Conservation (phyloP, 2,888 invertebrate species). For the Rapana venosa region DNA sequence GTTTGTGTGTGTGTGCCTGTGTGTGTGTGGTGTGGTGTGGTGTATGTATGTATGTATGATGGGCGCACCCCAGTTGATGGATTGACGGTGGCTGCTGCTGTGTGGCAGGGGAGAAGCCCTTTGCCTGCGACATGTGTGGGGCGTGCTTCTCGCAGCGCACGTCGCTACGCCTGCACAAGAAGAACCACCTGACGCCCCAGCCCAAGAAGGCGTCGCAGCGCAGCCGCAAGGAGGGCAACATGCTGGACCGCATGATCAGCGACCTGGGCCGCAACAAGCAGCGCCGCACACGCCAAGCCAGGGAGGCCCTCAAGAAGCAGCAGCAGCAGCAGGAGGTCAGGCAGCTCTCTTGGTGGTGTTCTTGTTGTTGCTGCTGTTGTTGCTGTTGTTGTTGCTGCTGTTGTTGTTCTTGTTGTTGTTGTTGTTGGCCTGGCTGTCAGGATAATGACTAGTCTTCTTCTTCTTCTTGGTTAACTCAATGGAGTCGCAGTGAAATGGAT, state of each 20-base stretch:
- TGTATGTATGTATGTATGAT: too few species aligned
- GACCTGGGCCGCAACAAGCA: conserved; percentile 38
- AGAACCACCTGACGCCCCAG: conserved; percentile 41
- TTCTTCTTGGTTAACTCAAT: too few species aligned
- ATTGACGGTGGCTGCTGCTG: background rate
- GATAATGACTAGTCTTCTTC: too few species aligned
- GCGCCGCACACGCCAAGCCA: conserved; percentile 23
- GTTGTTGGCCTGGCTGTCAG: too few species aligned
- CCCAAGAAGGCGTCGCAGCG: conserved; percentile 17
- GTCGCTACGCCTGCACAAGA: conserved; percentile 37
- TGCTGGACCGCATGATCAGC: conserved; percentile 44
- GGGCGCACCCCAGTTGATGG: too few species aligned
- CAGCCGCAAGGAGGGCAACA: conserved; percentile 28
- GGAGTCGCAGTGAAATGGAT: too few species aligned
- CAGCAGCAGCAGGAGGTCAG: background rate
- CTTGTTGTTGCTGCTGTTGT: too few species aligned
- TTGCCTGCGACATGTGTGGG: conserved; percentile 34
- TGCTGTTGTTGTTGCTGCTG: too few species aligned
- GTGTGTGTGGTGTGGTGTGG: too few species aligned
- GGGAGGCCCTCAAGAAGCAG: conserved; percentile 33
- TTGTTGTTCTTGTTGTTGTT: too few species aligned
- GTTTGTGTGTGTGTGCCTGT: too few species aligned
- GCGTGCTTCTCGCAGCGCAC: conserved; percentile 40
- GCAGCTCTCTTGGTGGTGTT: too few species aligned
- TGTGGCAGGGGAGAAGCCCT: conserved; percentile 38